Conservation (phyloP, 2,888 invertebrate species). For the Apodemia mormo region DNA sequence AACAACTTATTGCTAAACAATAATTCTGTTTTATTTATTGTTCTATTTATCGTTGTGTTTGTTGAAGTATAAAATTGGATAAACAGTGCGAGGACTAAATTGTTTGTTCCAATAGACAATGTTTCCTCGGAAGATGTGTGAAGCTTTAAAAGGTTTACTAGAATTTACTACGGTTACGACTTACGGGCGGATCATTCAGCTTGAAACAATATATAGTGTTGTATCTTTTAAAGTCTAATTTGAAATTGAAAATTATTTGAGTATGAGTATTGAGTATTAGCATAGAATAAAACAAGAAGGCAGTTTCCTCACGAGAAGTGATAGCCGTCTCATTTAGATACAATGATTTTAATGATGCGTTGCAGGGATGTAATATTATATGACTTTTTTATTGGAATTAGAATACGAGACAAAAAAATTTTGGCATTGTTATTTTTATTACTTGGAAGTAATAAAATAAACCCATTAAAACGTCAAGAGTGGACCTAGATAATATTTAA, state of each 20-base stretch:
- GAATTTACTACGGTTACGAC: slow-evolving; percentile 11
- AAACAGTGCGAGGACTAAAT: slow-evolving; percentile 3
- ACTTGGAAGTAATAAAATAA: too few species aligned
- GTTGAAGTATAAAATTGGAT: slow-evolving; percentile 9
- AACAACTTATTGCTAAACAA: not conserved
- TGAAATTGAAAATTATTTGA: not conserved
- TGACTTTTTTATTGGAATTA: too few species aligned
- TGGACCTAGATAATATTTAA: too few species aligned
- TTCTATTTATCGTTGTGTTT: not conserved
- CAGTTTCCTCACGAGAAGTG: too few species aligned
- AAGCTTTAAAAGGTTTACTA: slow-evolving; percentile 11
- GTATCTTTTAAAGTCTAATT: not conserved
- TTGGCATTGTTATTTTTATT: too few species aligned
- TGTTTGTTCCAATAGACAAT: slow-evolving; percentile 5
- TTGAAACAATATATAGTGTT: not conserved
- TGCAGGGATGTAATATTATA: too few species aligned
- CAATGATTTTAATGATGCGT: too few species aligned
- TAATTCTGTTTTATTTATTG: not conserved
- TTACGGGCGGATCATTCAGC: not conserved
- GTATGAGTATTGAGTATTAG: too few species aligned
- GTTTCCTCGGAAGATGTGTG: not conserved
- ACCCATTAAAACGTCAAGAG: too few species aligned
- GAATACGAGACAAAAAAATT: too few species aligned
- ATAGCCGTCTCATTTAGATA: too few species aligned
- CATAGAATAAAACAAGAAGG: too few species aligned